Percentiles rank a stretch among this genome's conserved stretches.
These are phyloP conservation scores for Pluvialis apricaria DNA, from an alignment of 2,113 vertebrate species.

Conservation along the genomic window DNA sequence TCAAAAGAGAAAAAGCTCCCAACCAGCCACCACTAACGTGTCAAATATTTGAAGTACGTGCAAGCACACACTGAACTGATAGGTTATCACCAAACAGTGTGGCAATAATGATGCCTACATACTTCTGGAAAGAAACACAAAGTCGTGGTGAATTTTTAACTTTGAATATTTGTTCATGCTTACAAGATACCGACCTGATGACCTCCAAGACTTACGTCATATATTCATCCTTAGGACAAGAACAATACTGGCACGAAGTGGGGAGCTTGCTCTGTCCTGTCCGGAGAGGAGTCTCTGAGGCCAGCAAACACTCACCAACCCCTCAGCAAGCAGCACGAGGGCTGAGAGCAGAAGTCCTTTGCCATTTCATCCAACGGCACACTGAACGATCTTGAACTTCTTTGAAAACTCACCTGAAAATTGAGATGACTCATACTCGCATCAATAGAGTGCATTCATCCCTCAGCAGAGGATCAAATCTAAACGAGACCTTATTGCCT, in stretches of 20 bases:
- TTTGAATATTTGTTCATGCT: not conserved
- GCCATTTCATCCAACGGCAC: not conserved
- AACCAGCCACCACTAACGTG: rapidly evolving
- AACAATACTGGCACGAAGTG: not conserved
- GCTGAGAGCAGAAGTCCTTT: not conserved
- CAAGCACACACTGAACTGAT: not conserved
- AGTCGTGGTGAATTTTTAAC: not conserved
- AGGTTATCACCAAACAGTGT: not conserved
- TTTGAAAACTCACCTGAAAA: not conserved
- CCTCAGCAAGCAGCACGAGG: too few species aligned
- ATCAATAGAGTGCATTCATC: not conserved
- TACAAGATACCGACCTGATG: not conserved
- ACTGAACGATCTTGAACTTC: not conserved
- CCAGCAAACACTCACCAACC: not conserved
- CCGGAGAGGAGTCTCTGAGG: not conserved
- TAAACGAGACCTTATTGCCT: not conserved
- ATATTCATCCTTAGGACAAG: not conserved
- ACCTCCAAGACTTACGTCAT: not conserved
- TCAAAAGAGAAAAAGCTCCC: not conserved
- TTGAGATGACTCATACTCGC: not conserved
- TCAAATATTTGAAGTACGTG: not conserved
- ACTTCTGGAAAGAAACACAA: not conserved
- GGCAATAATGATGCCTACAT: not conserved
- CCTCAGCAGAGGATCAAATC: not conserved
- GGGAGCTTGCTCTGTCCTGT: not conserved